phyloP scores from a whole-genome alignment of 2,888 invertebrate genomes.

The Chymomyza fuscimana region DNA sequence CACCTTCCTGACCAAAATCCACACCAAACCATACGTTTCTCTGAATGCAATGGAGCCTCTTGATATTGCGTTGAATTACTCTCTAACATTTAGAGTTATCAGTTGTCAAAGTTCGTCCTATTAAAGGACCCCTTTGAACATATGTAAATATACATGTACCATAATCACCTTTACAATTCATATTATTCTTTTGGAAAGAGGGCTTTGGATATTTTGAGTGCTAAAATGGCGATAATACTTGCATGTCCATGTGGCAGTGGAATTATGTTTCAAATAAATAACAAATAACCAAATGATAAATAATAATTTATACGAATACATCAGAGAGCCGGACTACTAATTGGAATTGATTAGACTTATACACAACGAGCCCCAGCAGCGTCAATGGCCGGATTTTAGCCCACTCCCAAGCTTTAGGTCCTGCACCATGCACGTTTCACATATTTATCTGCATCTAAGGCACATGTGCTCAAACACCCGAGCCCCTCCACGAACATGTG shows the following conservation, averaged over 20 bases:
- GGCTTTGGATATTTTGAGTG: background rate
- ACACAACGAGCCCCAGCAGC: slow-evolving; percentile 30
- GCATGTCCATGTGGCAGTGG: background rate
- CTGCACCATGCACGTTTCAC: slow-evolving; percentile 68
- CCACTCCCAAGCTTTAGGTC: background rate
- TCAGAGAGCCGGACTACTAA: slow-evolving; percentile 78
- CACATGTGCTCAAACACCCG: slow-evolving; percentile 63
- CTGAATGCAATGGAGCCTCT: too few relatives aligned
- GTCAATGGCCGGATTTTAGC: background rate
- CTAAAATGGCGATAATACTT: background rate
- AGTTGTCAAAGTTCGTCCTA: too few relatives aligned
- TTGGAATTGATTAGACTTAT: slow-evolving; percentile 79
- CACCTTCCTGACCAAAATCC: too few relatives aligned
- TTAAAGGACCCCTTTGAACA: too few relatives aligned
- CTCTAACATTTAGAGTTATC: too few relatives aligned
- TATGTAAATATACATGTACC: too few relatives aligned
- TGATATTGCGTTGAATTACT: too few relatives aligned
- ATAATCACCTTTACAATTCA: background rate
- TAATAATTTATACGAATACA: slow-evolving; percentile 79
- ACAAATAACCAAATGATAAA: slow-evolving; percentile 79
- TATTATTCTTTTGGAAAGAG: background rate
- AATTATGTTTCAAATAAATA: slow-evolving; percentile 60
- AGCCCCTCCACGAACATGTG: background rate
- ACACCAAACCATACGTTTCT: too few relatives aligned
- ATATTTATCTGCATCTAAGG: slow-evolving; percentile 77